phyloP scores from a whole-genome alignment of 2,113 vertebrate genomes.

The Cervus canadensis region DNA sequence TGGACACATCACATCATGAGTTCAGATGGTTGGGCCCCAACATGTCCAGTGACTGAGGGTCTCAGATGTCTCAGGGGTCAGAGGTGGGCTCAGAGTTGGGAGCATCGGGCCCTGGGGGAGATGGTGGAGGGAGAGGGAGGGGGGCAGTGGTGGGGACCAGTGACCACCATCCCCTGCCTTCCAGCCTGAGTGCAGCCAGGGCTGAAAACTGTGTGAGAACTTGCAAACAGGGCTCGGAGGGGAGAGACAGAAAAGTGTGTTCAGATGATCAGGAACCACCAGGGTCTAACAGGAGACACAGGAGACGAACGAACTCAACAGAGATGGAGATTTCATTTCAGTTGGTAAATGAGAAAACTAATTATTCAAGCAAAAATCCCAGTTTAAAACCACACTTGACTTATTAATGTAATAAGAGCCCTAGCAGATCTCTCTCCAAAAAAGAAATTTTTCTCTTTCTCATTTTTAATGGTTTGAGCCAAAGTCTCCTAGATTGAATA shows the following conservation, averaged over 20 bases:
- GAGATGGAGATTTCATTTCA: neutral
- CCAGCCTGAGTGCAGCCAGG: neutral
- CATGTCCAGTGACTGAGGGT: neutral
- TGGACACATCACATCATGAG: neutral
- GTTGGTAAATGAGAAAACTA: neutral
- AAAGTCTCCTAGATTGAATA: neutral
- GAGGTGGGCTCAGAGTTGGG: neutral
- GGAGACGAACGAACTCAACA: fast-evolving
- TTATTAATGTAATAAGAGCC: neutral
- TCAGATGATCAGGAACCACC: neutral
- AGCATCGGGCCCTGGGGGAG: neutral
- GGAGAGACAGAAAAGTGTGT: neutral
- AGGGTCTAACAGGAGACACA: neutral
- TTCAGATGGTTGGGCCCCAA: neutral
- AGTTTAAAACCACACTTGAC: neutral
- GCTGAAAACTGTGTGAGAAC: neutral
- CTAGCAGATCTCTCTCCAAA: neutral
- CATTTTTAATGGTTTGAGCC: neutral
- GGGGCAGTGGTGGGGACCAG: neutral
- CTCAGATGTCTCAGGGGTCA: neutral
- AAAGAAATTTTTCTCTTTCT: neutral
- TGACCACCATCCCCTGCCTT: neutral
- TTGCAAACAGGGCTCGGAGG: too few species aligned
- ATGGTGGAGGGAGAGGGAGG: neutral
- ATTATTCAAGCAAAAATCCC: neutral